phyloP scores from a whole-genome alignment of 2,888 invertebrate species.

The Dryobota labecula region DNA sequence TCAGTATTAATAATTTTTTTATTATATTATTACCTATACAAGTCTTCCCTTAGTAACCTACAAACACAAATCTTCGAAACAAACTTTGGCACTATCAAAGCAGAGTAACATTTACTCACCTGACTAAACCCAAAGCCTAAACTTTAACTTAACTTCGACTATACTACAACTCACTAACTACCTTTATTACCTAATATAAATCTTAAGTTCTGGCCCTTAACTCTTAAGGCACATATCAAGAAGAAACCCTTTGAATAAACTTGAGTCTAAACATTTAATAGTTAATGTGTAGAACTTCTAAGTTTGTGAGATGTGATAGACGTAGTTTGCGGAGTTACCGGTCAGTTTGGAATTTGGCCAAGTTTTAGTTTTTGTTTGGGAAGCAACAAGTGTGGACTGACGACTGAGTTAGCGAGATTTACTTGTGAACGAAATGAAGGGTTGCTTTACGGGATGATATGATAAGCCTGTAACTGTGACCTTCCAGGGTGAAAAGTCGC shows the following conservation, averaged over 20 bases:
- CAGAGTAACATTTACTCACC: constrained; percentile 26
- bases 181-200: constrained; percentile 62
- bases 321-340: constrained; percentile 26
- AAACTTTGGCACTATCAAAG: constrained; percentile 6
- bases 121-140: constrained; percentile 10
- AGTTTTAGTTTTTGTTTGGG: constrained; percentile 17
- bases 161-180: constrained; percentile 49
- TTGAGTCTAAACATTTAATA: constrained; percentile 54
- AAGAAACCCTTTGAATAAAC: constrained; percentile 64
- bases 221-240: constrained; percentile 71
- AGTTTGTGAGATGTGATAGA: constrained; percentile 44
- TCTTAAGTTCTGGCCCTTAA: constrained; percentile 59
- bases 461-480: neutral
- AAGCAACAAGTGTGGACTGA: constrained; percentile 37
- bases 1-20: no score
- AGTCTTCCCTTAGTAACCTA: no score
- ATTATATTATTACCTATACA: no score
- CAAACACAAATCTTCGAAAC: constrained; percentile 1
- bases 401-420: neutral
- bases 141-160: constrained; percentile 28
- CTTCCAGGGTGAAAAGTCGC: neutral
- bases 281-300: constrained; percentile 34
- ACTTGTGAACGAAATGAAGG: neutral
- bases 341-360: constrained; percentile 20
- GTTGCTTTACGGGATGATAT: neutral